Evolutionary conservation across 2,888 invertebrate species (phyloP).

Genomic region (Leptogaster cylindrica): DNA sequence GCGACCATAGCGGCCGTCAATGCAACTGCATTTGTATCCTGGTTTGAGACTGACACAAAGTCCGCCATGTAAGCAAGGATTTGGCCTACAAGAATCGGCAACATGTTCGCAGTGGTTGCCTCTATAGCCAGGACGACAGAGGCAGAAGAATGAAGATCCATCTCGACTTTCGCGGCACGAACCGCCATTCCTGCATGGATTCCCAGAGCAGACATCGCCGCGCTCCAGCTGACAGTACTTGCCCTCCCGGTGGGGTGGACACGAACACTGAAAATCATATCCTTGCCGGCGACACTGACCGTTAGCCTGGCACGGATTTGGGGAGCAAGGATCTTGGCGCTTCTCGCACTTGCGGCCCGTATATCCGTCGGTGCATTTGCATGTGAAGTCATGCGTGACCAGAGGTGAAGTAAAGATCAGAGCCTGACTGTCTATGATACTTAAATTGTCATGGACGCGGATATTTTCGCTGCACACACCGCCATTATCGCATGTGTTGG

Average conservation of each 20-base stretch:
- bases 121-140: slow-evolving; percentile 88
- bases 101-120: slow-evolving; percentile 90
- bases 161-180: slow-evolving; percentile 89
- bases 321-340: slow-evolving; percentile 88
- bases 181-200: slow-evolving; percentile 90
- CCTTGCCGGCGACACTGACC: slow-evolving; percentile 85
- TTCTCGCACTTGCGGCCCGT: slow-evolving; percentile 83
- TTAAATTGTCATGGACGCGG: slow-evolving; percentile 71
- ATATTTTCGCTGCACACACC: slow-evolving; percentile 78
- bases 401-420: slow-evolving; percentile 84
- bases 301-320: slow-evolving; percentile 85
- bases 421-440: slow-evolving; percentile 80
- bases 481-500: slow-evolving; percentile 76
- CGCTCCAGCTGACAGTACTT: slow-evolving; percentile 83
- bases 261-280: slow-evolving; percentile 83
- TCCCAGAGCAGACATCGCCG: slow-evolving; percentile 82
- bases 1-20: slow-evolving; percentile 85
- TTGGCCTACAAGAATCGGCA: slow-evolving; percentile 88
- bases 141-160: slow-evolving; percentile 87
- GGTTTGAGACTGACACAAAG: slow-evolving; percentile 87
- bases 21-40: slow-evolving; percentile 85
- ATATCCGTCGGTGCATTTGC: slow-evolving; percentile 84
- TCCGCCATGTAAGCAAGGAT: slow-evolving; percentile 91
- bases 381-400: slow-evolving; percentile 77
- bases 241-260: slow-evolving; percentile 80